A percentile compares a stretch with the other conserved stretches of the same genome.
Conservation (phyloP, 2,113 vertebrate species). For the Ciconia boyciana region DNA sequence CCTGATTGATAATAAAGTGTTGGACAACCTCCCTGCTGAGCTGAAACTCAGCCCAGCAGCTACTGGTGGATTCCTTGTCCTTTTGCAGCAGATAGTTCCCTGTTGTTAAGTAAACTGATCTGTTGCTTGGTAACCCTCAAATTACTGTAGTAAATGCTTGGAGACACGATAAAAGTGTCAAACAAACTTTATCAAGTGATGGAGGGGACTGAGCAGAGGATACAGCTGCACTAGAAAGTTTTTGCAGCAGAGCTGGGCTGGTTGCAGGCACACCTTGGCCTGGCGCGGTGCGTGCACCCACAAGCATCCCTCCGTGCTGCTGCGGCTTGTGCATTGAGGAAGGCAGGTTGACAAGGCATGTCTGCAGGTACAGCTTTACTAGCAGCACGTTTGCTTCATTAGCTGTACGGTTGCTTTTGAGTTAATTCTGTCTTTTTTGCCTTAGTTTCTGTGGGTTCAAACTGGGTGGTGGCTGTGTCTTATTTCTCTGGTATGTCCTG, state of each 20-base stretch:
- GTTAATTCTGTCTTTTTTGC: neutral
- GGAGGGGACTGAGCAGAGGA: neutral
- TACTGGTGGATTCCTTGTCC: slow-evolving; percentile 34
- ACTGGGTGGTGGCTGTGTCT: neutral
- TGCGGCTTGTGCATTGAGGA: neutral
- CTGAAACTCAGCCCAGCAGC: slow-evolving; percentile 10
- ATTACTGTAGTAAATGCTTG: slow-evolving; percentile 22
- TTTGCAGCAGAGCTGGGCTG: neutral
- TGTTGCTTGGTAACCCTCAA: slow-evolving; percentile 65
- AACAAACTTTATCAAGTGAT: neutral
- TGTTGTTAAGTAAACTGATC: slow-evolving; percentile 59
- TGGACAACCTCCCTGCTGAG: slow-evolving; percentile 60
- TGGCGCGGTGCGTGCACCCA: neutral
- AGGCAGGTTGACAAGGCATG: neutral
- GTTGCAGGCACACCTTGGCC: neutral
- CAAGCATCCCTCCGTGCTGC: neutral
- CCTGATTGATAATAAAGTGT: slow-evolving; percentile 50
- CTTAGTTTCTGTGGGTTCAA: neutral
- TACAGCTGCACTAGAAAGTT: neutral
- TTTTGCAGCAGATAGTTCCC: slow-evolving; percentile 48
- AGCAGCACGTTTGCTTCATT: fast-evolving
- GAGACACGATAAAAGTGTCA: neutral
- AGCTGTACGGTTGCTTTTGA: neutral
- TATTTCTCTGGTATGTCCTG: neutral
- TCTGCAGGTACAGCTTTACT: neutral